These are phyloP conservation scores for Eonycteris spelaea DNA, from an alignment of 2,113 vertebrate species.

Conservation along the genomic window DNA sequence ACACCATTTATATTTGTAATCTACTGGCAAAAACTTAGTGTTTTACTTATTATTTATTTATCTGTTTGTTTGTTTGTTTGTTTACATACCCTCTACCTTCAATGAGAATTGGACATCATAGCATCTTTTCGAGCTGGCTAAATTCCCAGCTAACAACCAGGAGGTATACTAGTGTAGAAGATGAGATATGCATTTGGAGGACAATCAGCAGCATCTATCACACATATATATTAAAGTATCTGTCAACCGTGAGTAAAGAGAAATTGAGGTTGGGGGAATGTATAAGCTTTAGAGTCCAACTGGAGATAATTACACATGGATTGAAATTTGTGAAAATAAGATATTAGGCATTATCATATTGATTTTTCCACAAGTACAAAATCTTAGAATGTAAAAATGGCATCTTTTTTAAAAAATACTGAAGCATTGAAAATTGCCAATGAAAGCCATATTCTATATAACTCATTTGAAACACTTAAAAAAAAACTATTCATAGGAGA, in stretches of 20 bases:
- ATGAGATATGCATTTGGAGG: neutral
- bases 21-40: neutral
- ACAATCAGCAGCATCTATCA: neutral
- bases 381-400: neutral
- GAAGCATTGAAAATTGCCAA: neutral
- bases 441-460: neutral
- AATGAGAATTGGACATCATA: neutral
- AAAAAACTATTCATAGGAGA: neutral
- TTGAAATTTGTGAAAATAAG: conserved; percentile 6
- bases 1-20: neutral
- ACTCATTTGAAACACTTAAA: neutral
- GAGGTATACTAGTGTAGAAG: neutral
- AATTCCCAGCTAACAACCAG: neutral
- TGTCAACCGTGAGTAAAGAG: neutral
- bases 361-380: neutral
- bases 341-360: neutral
- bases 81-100: neutral
- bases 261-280: neutral
- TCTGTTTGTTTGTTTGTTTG: too few relatives aligned
- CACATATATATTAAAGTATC: neutral
- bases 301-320: neutral
- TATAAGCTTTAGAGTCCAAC: neutral
- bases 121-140: neutral
- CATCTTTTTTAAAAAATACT: neutral
- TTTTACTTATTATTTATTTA: neutral